A percentile compares a stretch with the other conserved stretches of the same genome.
phyloP scores from a whole-genome alignment of 2,888 invertebrate genomes.

The Aromia moschata region DNA sequence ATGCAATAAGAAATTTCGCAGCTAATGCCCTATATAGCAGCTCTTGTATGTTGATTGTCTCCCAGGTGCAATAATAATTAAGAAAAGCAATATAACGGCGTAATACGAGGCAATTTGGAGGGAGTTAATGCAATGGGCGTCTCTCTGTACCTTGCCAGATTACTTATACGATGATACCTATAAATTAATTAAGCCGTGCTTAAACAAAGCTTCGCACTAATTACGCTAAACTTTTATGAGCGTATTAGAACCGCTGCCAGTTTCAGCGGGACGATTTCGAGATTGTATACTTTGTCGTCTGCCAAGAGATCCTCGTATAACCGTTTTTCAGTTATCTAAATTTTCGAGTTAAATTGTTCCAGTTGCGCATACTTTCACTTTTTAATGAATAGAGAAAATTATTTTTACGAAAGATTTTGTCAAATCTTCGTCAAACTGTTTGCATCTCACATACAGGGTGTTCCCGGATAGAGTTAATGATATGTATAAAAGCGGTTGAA shows the following conservation, averaged over 20 bases:
- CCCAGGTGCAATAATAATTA: conserved; percentile 52
- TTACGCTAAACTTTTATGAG: conserved; percentile 53
- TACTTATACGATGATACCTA: conserved; percentile 52
- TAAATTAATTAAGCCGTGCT: conserved; percentile 53
- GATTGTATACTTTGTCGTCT: conserved; percentile 20
- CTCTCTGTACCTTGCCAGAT: conserved; percentile 30
- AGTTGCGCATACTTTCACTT: too few species aligned
- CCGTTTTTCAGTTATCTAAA: too few species aligned
- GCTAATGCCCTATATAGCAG: conserved; percentile 31
- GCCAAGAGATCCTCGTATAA: too few species aligned
- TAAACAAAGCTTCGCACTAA: conserved; percentile 52
- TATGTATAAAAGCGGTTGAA: too few species aligned
- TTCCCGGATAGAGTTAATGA: too few species aligned
- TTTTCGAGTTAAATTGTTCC: too few species aligned
- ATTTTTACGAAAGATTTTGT: too few species aligned
- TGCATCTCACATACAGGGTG: too few species aligned
- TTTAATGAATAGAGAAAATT: too few species aligned
- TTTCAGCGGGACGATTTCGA: conserved; percentile 27
- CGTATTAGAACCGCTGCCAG: conserved; percentile 40
- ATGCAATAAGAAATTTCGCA: conserved; percentile 27
- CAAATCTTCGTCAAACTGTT: too few species aligned
- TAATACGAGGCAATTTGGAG: conserved; percentile 47
- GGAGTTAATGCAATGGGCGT: conserved; percentile 43
- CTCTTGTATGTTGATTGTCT: conserved; percentile 48
- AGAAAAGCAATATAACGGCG: conserved; percentile 45